Conservation (phyloP, 2,888 invertebrate genomes). For the Folsomia candida region DNA sequence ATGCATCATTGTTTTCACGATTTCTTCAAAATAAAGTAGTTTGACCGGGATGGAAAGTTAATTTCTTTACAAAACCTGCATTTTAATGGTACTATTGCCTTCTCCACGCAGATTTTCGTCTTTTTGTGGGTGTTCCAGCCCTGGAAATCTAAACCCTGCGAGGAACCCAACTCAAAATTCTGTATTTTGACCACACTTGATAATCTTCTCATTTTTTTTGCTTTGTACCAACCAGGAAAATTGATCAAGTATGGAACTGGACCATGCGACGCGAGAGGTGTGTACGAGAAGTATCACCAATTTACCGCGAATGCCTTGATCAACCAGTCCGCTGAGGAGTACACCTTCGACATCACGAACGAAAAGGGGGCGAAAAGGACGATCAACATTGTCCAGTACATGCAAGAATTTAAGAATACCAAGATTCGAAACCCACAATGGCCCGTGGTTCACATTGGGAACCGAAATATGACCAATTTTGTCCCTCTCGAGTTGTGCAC, state of each 20-base stretch:
- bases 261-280: background rate
- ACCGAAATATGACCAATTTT: slow-evolving; percentile 59
- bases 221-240: slow-evolving; percentile 17
- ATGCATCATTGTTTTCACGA: too few relatives aligned
- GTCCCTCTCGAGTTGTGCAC: too few relatives aligned
- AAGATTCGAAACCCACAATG: slow-evolving; percentile 58
- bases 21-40: too few relatives aligned
- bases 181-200: too few relatives aligned
- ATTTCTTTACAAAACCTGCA: too few relatives aligned
- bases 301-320: slow-evolving; percentile 11
- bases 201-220: too few relatives aligned
- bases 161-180: too few relatives aligned
- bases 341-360: background rate
- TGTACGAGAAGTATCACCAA: slow-evolving; percentile 13
- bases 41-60: too few relatives aligned
- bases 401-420: slow-evolving; percentile 50
- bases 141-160: too few relatives aligned
- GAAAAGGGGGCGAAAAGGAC: background rate
- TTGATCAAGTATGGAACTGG: slow-evolving; percentile 32
- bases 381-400: slow-evolving; percentile 26
- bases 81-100: too few relatives aligned
- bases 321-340: background rate
- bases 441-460: slow-evolving; percentile 63
- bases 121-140: too few relatives aligned
- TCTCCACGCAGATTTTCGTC: too few relatives aligned